Conservation (phyloP, 2,113 vertebrate species). For the Dissostichus mawsoni region DNA sequence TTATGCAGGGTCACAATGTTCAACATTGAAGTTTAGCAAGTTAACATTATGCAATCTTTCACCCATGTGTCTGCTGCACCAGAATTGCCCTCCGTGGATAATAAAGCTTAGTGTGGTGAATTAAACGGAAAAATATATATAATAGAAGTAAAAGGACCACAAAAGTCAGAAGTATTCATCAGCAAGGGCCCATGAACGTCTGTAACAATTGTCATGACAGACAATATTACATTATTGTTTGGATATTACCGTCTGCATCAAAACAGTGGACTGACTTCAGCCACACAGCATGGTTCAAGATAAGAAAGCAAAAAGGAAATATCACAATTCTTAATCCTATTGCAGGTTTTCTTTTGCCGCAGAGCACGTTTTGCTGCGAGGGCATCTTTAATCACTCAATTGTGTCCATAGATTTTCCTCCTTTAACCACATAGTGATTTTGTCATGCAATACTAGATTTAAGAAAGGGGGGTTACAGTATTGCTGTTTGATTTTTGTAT, state of each 20-base stretch:
- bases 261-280: neutral
- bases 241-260: neutral
- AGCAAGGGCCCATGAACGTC: neutral
- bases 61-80: too few species aligned
- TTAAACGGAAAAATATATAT: too few species aligned
- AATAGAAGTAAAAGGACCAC: neutral
- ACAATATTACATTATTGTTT: neutral
- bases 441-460: conserved; percentile 1
- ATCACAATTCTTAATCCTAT: neutral
- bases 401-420: neutral
- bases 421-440: neutral
- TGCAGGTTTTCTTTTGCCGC: neutral
- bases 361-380: too few species aligned
- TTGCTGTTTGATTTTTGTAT: neutral
- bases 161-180: neutral
- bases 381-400: neutral
- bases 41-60: neutral
- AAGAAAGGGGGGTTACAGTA: neutral
- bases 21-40: neutral
- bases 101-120: too few species aligned
- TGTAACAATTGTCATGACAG: neutral
- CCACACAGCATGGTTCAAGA: neutral
- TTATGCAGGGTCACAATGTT: neutral
- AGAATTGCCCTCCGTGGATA: too few species aligned
- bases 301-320: neutral